Conservation (phyloP, 2,888 invertebrate species). For the Apeira syringaria region DNA sequence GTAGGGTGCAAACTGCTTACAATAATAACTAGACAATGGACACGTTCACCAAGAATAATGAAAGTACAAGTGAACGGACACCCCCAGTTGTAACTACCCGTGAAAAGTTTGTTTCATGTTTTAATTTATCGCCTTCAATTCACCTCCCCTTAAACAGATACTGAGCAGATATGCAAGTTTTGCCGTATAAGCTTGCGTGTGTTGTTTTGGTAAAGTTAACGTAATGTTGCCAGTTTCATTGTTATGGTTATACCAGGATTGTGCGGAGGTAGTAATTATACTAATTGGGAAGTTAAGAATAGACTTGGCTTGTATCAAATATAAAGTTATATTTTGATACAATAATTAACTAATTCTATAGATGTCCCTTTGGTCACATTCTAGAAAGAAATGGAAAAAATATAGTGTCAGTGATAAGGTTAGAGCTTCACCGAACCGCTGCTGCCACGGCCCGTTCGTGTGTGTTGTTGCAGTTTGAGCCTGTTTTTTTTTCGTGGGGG, state of each 20-base stretch:
- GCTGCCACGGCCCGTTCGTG: too few species aligned
- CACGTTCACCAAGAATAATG: constrained; percentile 60
- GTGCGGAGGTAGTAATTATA: constrained; percentile 5
- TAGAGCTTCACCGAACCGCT: too few species aligned
- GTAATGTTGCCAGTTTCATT: constrained; percentile 10
- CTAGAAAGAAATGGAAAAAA: too few species aligned
- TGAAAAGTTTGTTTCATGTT: constrained; percentile 59
- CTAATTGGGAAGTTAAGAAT: not conserved
- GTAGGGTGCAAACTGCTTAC: too few species aligned
- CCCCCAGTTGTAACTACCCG: constrained; percentile 68
- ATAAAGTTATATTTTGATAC: too few species aligned
- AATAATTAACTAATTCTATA: too few species aligned
- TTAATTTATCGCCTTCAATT: constrained; percentile 58
- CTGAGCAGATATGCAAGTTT: constrained; percentile 28
- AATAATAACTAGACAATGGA: too few species aligned
- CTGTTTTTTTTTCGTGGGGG: too few species aligned
- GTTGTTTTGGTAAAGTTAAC: constrained; percentile 7
- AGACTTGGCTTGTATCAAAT: not conserved
- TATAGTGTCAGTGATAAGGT: too few species aligned
- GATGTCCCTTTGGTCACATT: too few species aligned
- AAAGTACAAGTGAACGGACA: constrained; percentile 81
- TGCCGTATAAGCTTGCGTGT: constrained; percentile 4
- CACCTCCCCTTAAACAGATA: constrained; percentile 24
- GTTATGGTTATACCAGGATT: not conserved
- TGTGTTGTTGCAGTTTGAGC: too few species aligned